Evolutionary conservation across 2,888 invertebrate species (phyloP), one percentile per base, ranked within the genome.

Genomic region (Clunio marinus): DNA sequence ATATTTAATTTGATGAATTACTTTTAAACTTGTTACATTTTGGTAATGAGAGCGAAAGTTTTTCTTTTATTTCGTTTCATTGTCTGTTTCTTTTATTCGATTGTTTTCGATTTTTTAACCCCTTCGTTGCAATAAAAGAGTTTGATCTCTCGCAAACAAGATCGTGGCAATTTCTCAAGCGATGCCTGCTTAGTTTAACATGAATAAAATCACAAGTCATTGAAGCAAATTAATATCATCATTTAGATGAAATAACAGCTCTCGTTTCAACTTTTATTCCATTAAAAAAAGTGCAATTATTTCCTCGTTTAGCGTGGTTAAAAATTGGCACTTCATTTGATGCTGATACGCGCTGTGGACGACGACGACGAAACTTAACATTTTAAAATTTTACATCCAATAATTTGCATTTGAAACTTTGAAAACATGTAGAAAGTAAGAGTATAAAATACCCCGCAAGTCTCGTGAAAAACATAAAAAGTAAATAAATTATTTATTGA

Each of bases 11-110:
- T 32, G 35, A 5, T 32, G 35, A 13, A 13, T 8, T 8, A 5
- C 35, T 32, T 13, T 32, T 62, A 25, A 62, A 62, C 62, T 41
- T 32, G 13, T 25, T 58, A 35, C 25, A 57, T 22, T 58, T 25
- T 25, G 22, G 27, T 27, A 41, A 62, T 35, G 41, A 62, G 62
- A 62, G 41, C 62, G 62, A 62, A 62, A 62, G 62, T 62, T 51
- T 51, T n/a, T n/a, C 20, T 41, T 41, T 3, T 4, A 41, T 41
- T 41, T n/a, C n/a, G n/a, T n/a, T n/a, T n/a, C n/a, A n/a, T n/a
- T n/a, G n/a, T n/a, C n/a, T n/a, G n/a, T n/a, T n/a, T n/a, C n/a
- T n/a, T n/a, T n/a, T n/a, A n/a, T n/a, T n/a, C n/a, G n/a, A n/a
- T n/a, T n/a, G n/a, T n/a, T n/a, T n/a, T n/a, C n/a, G n/a, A n/a